Evolutionary conservation across 1,140 invertebrate genomes (phyloP), one percentile per base, ranked within the genome.

Genomic region (Thalassaphorura encarpata): DNA sequence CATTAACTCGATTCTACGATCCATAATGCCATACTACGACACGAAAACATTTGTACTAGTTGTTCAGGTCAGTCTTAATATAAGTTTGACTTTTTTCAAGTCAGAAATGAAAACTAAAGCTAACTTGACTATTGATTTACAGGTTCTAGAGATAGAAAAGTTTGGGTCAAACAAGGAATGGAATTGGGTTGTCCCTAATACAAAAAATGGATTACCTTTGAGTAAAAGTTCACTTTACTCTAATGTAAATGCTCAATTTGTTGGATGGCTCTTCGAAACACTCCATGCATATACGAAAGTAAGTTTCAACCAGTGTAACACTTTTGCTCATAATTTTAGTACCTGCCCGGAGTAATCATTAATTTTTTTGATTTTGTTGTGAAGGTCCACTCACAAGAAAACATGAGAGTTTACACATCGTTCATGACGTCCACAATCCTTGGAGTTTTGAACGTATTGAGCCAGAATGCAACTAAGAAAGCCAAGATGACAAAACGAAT

Each of bases 21-120:
- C 87, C 39, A 83, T 89, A 50, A 68, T 97, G 40, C 92, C 94
- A 0, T 96, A 93, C 69, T 89, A 95, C 72, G 86, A 93, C 65
- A 89, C 88, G 18, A 83, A 83, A 58, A 83, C 87, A 48, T 97
- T 97, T 75, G 79, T 86, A 0, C 76, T 87, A 53, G 75, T 87
- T 52, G 67, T 95, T 8, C 87, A 93, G 71, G 61, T 60, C 29
- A 42, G 26, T 16, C 15, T 8, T 5, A 51, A n/a, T n/a, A n/a
- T n/a, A n/a, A n/a, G n/a, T n/a, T n/a, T n/a, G n/a, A n/a, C n/a
- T n/a, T n/a, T n/a, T n/a, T n/a, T n/a, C n/a, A n/a, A n/a, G n/a
- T n/a, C n/a, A n/a, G n/a, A n/a, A n/a, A n/a, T n/a, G n/a, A n/a
- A n/a, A n/a, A n/a, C n/a, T n/a, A n/a, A n/a, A n/a, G n/a, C n/a